These are phyloP conservation scores for Deroplatys truncata DNA, from an alignment of 2,888 invertebrate genomes.

Conservation along the genomic window DNA sequence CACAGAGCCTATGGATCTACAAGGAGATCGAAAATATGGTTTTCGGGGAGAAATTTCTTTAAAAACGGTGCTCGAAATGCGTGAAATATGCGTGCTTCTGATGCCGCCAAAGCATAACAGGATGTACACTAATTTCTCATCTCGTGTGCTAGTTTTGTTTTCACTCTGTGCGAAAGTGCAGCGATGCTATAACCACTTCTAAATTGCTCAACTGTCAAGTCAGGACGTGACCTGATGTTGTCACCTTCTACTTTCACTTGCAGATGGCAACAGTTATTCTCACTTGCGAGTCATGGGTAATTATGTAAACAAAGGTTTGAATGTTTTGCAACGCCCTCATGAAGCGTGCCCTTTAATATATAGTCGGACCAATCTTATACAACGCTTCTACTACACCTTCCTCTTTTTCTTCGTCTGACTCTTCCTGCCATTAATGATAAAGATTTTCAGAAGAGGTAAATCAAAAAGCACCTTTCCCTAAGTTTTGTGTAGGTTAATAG, in stretches of 20 bases:
- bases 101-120: too few species aligned
- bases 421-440: too few species aligned
- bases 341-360: neutral
- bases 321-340: neutral
- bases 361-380: neutral
- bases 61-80: too few species aligned
- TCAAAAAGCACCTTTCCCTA: too few species aligned
- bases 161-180: neutral
- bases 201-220: neutral
- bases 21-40: too few species aligned
- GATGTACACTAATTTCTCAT: neutral
- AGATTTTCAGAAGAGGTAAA: too few species aligned
- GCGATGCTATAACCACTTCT: neutral
- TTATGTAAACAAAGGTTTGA: neutral
- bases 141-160: neutral
- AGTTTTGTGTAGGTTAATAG: too few species aligned
- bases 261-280: neutral
- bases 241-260: neutral
- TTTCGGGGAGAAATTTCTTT: too few species aligned
- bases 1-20: too few species aligned
- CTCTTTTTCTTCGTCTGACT: too few species aligned
- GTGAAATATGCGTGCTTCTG: too few species aligned
- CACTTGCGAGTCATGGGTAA: neutral
- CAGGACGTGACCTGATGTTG: neutral
- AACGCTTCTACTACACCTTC: too few species aligned